Evolutionary conservation across 2,888 invertebrate genomes (phyloP).

Genomic region (Limnephilus marmoratus): DNA sequence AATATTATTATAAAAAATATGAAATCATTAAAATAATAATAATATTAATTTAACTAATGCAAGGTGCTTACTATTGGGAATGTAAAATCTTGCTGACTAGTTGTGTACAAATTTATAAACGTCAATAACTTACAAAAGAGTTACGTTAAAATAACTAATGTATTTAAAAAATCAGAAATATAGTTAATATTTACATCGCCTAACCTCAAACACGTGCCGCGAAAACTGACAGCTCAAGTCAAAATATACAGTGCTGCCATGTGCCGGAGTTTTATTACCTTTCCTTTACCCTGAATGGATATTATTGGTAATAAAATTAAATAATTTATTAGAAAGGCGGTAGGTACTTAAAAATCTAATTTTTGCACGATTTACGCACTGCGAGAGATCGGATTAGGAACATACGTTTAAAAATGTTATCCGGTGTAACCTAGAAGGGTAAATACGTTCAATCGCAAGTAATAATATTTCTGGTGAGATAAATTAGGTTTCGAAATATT

Average conservation of each 20-base stretch:
- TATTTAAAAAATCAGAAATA: background rate
- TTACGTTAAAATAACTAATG: background rate
- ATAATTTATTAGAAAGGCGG: too few species aligned
- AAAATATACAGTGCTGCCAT: background rate
- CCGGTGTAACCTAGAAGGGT: too few species aligned
- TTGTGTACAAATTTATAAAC: background rate
- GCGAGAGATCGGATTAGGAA: too few species aligned
- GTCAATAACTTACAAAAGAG: background rate
- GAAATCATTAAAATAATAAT: too few species aligned
- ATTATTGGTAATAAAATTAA: too few species aligned
- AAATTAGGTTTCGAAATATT: too few species aligned
- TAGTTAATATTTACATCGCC: background rate
- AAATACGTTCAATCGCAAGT: too few species aligned
- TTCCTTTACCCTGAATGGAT: too few species aligned
- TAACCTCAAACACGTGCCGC: conserved; percentile 2
- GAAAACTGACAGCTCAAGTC: background rate
- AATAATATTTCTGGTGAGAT: too few species aligned
- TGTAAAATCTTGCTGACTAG: background rate
- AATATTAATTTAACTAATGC: background rate
- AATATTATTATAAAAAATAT: background rate
- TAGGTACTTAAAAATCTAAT: too few species aligned
- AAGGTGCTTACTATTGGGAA: background rate
- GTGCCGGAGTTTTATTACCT: background rate
- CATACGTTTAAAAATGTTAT: too few species aligned
- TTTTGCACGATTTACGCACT: too few species aligned